Base-by-base conservation (phyloP, 2,797 vertebrate species). In the Ceryle rudis region DNA sequence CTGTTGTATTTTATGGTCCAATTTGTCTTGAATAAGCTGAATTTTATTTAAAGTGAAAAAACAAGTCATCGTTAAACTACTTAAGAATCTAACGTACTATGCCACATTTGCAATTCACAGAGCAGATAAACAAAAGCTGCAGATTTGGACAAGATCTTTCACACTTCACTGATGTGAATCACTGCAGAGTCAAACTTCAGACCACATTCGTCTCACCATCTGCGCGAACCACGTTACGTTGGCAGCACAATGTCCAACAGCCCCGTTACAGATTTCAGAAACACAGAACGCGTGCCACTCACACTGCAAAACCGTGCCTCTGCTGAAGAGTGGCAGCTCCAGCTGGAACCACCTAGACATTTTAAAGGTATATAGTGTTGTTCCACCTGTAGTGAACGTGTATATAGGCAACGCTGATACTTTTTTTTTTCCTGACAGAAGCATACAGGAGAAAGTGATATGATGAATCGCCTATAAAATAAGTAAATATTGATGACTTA, bases 101-200 rank as follows among this genome's bases (percentile, higher is more conserved):
- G 6, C 28, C 64, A 60, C 83, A 82, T 85, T 92, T 80, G 81
- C 65, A 87, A 96, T 93, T 92, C 89, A 90, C 67, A 35, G 23
- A 77, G n/a, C 0, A 49, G 89, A 89, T 39, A 95, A 94, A 82
- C 67, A 92, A 87, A 94, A 95, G 90, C 86, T 54, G 78, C 57
- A 18, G 86, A 75, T 79, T 91, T 95, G 79, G 67, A 93, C 92
- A 80, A 89, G 92, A 77, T 92, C 86, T 85, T 96, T 93, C 86
- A 79, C 88, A 83, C 86, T 79, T 87, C 47, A 5, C 75, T 71
- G 81, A 86, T 80, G 73, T 74, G 89, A 95, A 91, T 89, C 81
- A 51, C 73, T 95, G 81, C 92, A 73, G 80, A 92, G 81, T 95
- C 83, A 95, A 94, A 92, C 93, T 95, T 90, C 51, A 93, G 88